These are phyloP conservation scores for Molorchus minor DNA, from an alignment of 2,888 invertebrate species.

Conservation along the genomic window DNA sequence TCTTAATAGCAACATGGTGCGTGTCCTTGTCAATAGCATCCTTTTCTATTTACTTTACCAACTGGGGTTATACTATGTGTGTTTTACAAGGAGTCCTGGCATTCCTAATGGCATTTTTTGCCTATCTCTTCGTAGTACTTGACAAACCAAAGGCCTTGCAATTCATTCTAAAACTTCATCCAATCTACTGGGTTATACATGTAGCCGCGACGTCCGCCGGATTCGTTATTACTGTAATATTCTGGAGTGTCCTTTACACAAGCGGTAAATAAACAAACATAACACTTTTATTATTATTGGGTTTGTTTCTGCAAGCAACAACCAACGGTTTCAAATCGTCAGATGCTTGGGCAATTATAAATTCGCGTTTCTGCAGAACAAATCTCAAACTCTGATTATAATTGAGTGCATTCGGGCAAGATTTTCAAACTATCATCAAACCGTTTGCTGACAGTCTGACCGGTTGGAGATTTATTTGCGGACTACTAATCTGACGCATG, in stretches of 20 bases:
- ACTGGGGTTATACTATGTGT: slow-evolving; percentile 74
- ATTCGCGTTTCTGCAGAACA: too few relatives aligned
- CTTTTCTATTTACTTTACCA: slow-evolving; percentile 71
- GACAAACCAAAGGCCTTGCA: background rate
- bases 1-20: slow-evolving; percentile 9
- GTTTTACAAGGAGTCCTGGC: slow-evolving; percentile 65
- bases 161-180: slow-evolving; percentile 42
- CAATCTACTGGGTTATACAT: slow-evolving; percentile 74
- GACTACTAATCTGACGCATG: too few relatives aligned
- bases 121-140: background rate
- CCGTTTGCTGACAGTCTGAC: too few relatives aligned
- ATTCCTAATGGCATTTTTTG: background rate
- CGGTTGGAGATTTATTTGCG: too few relatives aligned
- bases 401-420: too few relatives aligned
- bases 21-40: background rate
- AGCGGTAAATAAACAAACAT: background rate
- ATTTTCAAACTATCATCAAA: too few relatives aligned
- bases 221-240: slow-evolving; percentile 76
- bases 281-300: too few relatives aligned
- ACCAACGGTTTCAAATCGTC: too few relatives aligned
- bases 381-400: too few relatives aligned
- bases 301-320: too few relatives aligned
- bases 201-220: slow-evolving; percentile 74
- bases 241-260: slow-evolving; percentile 75
- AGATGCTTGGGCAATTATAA: too few relatives aligned